These are phyloP conservation scores for Aleadryas rufinucha DNA, from an alignment of 2,113 vertebrate genomes.

Conservation along the genomic window DNA sequence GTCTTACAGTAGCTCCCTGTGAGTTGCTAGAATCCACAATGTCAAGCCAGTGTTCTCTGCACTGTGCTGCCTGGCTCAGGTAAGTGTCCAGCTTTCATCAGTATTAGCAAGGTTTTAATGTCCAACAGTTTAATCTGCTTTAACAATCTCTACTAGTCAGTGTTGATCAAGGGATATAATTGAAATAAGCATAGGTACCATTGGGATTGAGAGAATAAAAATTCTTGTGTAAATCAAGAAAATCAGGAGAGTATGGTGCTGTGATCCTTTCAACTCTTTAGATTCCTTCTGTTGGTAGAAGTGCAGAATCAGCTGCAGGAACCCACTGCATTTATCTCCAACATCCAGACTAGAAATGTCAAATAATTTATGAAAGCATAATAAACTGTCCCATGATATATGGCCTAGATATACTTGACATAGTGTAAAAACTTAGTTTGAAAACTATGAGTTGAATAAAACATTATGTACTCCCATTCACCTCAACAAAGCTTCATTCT, in stretches of 20 bases:
- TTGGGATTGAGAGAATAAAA: neutral
- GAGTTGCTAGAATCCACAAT: neutral
- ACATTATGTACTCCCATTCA: neutral
- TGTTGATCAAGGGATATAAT: neutral
- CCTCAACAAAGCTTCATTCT: neutral
- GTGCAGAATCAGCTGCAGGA: neutral
- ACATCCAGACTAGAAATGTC: neutral
- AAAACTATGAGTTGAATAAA: neutral
- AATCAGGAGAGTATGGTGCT: neutral
- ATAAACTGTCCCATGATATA: neutral
- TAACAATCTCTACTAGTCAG: neutral
- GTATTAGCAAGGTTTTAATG: neutral
- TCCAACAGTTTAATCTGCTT: neutral
- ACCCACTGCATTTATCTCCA: neutral
- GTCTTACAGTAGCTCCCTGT: neutral
- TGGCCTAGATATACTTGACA: neutral
- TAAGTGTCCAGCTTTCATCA: neutral
- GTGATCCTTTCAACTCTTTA: neutral
- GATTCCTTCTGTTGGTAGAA: neutral
- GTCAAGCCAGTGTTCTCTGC: neutral
- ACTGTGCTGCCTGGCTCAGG: neutral
- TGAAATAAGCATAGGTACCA: neutral
- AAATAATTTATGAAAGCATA: neutral
- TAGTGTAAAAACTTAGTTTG: neutral
- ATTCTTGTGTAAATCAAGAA: neutral